Conservation (phyloP, 2,113 vertebrate species). For the Trinectes maculatus region DNA sequence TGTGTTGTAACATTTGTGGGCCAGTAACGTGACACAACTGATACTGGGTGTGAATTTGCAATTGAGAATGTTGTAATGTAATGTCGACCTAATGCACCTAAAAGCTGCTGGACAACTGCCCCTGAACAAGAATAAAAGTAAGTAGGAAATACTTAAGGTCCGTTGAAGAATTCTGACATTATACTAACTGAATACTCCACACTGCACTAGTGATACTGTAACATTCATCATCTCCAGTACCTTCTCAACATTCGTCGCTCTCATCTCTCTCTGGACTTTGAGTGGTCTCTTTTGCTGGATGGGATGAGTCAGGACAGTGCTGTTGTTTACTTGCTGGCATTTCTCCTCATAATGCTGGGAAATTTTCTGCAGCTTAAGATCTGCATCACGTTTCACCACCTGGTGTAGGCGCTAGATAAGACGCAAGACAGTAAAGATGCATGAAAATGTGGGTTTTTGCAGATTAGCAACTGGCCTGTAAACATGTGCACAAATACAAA, state of each 20-base stretch:
- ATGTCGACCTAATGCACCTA: too few relatives aligned
- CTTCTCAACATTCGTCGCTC: slow-evolving; percentile 78
- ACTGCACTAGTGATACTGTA: not conserved
- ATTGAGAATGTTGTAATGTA: too few relatives aligned
- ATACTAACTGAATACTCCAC: not conserved
- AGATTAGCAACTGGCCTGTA: not conserved
- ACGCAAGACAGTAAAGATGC: not conserved
- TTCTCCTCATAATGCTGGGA: slow-evolving; percentile 80
- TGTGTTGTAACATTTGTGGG: too few relatives aligned
- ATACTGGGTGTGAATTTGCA: too few relatives aligned
- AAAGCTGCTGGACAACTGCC: too few relatives aligned
- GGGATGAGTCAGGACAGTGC: slow-evolving; percentile 45
- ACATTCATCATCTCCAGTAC: slow-evolving; percentile 53
- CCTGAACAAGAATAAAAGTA: too few relatives aligned
- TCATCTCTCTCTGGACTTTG: slow-evolving; percentile 78
- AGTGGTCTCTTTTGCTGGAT: slow-evolving; percentile 75
- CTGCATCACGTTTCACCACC: slow-evolving; percentile 77
- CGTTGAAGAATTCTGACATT: not conserved
- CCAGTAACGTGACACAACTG: too few relatives aligned
- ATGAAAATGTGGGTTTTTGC: not conserved
- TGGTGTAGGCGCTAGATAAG: slow-evolving; percentile 79
- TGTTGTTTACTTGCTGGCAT: slow-evolving; percentile 69
- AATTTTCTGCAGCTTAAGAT: slow-evolving; percentile 83
- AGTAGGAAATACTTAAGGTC: not conserved
- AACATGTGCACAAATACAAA: not conserved